A percentile compares a stretch with the other conserved stretches of the same genome.
phyloP scores from a whole-genome alignment of 2,113 vertebrate species.

The Aythya baeri region DNA sequence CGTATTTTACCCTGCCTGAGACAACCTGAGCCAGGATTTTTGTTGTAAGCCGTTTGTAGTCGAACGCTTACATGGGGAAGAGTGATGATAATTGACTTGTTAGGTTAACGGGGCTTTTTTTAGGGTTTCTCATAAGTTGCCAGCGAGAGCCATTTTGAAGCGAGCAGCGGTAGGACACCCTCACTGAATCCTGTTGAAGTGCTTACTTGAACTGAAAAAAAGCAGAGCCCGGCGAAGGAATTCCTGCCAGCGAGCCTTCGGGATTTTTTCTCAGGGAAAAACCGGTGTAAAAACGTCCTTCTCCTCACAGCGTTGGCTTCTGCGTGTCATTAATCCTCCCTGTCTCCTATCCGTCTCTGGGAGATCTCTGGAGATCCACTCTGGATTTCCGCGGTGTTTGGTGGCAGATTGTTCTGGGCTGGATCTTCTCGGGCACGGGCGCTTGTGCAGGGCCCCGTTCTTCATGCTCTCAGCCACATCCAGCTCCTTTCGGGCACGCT shows the following conservation, averaged over 20 bases:
- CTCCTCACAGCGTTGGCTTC: not conserved
- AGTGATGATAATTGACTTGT: not conserved
- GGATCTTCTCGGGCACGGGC: not conserved
- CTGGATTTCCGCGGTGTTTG: fast-evolving
- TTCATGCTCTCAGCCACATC: fast-evolving
- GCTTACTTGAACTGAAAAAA: slow-evolving; percentile 11
- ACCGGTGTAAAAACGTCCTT: not conserved
- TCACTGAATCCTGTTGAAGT: slow-evolving; percentile 19
- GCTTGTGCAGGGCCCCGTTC: not conserved
- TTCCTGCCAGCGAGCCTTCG: not conserved
- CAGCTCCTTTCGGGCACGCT: fast-evolving
- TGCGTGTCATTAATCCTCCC: not conserved
- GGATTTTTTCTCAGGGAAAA: not conserved
- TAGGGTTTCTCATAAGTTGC: slow-evolving; percentile 26
- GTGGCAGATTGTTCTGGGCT: not conserved
- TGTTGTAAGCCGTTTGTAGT: not conserved
- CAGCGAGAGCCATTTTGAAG: slow-evolving; percentile 38
- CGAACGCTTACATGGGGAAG: not conserved
- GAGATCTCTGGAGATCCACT: fast-evolving
- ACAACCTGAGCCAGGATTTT: not conserved
- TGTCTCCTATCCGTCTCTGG: not conserved
- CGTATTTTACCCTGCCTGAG: not conserved
- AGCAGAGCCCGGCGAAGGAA: not conserved
- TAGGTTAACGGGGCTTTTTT: slow-evolving; percentile 14
- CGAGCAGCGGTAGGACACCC: not conserved